A percentile compares a stretch with the other conserved stretches of the same genome.
Evolutionary conservation across 2,888 invertebrate species (phyloP).

Genomic region (Troilus luridus): DNA sequence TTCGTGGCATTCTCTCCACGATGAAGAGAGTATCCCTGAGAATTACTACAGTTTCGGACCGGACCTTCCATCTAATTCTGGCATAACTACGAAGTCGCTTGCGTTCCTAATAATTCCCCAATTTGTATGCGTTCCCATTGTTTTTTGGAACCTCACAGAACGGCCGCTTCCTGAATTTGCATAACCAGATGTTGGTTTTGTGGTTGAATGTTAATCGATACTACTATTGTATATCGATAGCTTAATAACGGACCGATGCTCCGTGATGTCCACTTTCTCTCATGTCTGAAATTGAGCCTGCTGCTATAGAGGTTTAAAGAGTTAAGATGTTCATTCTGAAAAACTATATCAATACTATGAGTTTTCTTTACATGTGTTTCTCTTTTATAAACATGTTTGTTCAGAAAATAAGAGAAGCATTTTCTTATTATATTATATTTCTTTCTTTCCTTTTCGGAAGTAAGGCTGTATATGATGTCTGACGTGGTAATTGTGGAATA

Average conservation of each 20-base stretch:
- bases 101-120: slow-evolving; percentile 10
- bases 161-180: slow-evolving; percentile 38
- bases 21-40: neutral
- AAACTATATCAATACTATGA: neutral
- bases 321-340: neutral
- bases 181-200: slow-evolving; percentile 35
- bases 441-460: too few species aligned
- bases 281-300: neutral
- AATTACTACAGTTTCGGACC: neutral
- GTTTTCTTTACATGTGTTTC: too few species aligned
- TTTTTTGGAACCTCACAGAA: neutral
- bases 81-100: slow-evolving; percentile 6
- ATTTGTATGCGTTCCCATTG: slow-evolving; percentile 28
- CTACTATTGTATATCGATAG: slow-evolving; percentile 18
- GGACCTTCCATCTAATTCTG: neutral
- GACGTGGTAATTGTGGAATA: too few species aligned
- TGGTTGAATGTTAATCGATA: slow-evolving; percentile 1
- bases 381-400: too few species aligned
- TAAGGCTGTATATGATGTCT: too few species aligned
- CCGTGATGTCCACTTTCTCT: neutral
- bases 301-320: neutral
- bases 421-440: too few species aligned
- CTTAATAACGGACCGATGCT: slow-evolving; percentile 15
- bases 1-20: neutral
- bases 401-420: too few species aligned